These are phyloP conservation scores for Pristionchus mayeri DNA, from an alignment of 2,888 invertebrate species.

Conservation along the genomic window DNA sequence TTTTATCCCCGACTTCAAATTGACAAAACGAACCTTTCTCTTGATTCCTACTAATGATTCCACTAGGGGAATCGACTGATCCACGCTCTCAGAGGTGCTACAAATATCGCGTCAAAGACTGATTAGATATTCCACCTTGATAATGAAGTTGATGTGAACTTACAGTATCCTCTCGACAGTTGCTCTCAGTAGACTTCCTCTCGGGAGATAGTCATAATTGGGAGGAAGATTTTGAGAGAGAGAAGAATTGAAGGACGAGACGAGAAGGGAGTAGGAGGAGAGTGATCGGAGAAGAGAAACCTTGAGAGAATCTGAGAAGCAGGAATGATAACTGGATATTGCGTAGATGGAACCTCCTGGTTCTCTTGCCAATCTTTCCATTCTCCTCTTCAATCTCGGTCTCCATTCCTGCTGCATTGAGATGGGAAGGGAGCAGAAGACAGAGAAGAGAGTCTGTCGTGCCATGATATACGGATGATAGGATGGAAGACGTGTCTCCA, in stretches of 20 bases:
- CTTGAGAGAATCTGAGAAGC: neutral
- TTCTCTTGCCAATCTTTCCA: constrained; percentile 36
- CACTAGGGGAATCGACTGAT: neutral
- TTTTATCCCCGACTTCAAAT: too few relatives aligned
- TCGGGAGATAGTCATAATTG: constrained; percentile 36
- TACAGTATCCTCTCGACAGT: constrained; percentile 26
- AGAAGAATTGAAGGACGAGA: constrained; percentile 17
- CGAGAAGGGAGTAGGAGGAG: neutral
- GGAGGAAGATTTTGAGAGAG: constrained; percentile 16
- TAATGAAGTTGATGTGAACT: too few relatives aligned
- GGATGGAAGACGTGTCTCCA: neutral
- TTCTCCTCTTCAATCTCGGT: constrained; percentile 45
- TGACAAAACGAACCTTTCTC: neutral
- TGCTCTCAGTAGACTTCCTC: neutral
- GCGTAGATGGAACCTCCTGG: neutral
- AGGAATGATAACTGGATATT: neutral
- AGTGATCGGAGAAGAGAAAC: constrained; percentile 9
- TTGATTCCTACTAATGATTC: neutral
- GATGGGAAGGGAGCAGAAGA: constrained; percentile 27
- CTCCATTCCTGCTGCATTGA: constrained; percentile 28
- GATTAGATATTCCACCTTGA: neutral
- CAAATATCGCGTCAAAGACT: neutral
- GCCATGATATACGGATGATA: too few relatives aligned
- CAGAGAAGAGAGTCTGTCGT: neutral
- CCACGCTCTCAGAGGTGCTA: neutral